These are phyloP conservation scores for Silurus meridionalis DNA, from an alignment of 2,113 vertebrate species.

Conservation along the genomic window DNA sequence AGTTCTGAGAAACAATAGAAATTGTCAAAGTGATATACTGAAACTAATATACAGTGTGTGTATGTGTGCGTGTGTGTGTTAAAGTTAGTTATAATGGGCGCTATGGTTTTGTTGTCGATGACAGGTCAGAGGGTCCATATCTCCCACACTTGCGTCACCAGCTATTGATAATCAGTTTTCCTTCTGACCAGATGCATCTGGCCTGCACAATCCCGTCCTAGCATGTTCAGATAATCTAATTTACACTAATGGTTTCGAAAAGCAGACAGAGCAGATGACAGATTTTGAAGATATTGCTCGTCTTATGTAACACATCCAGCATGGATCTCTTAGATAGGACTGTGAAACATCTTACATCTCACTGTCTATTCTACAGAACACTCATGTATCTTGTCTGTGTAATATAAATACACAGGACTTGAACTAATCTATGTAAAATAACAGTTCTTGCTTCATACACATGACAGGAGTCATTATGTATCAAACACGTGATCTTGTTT, in stretches of 20 bases:
- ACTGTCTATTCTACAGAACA: too few species aligned
- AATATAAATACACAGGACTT: neutral
- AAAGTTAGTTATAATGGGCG: neutral
- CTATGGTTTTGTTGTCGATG: slow-evolving; percentile 16
- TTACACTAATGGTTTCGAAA: slow-evolving; percentile 16
- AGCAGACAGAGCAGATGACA: neutral
- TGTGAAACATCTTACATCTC: too few species aligned
- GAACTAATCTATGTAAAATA: neutral
- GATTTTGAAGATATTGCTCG: slow-evolving; percentile 1
- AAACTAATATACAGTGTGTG: neutral
- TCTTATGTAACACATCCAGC: neutral
- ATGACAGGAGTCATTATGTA: too few species aligned
- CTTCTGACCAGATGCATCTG: slow-evolving; percentile 22
- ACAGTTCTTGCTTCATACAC: too few species aligned
- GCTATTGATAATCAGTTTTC: slow-evolving; percentile 30
- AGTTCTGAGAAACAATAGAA: slow-evolving; percentile 1
- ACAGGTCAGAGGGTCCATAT: slow-evolving; percentile 33
- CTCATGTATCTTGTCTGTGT: too few species aligned
- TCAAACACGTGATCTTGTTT: too few species aligned
- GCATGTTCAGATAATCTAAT: slow-evolving; percentile 3
- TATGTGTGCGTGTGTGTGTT: slow-evolving; percentile 1
- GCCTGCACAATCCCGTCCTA: slow-evolving; percentile 4
- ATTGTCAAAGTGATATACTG: neutral
- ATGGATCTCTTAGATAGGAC: too few species aligned
- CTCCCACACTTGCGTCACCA: slow-evolving; percentile 45